phyloP scores from a whole-genome alignment of 2,888 invertebrate genomes.

The Chirona hameri region DNA sequence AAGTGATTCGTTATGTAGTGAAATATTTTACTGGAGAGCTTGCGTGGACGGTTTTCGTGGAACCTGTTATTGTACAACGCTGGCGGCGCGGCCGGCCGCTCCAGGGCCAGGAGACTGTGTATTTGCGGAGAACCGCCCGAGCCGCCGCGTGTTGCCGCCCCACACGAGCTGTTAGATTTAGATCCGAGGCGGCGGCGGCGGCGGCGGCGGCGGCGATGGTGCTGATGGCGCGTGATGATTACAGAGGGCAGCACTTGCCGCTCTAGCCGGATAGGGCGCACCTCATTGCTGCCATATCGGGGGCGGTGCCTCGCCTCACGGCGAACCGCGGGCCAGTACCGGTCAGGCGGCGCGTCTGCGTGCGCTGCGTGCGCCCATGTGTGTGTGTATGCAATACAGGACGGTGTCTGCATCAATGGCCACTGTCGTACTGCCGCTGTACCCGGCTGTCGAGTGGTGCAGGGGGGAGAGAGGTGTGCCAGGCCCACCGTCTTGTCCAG shows the following conservation, averaged over 20 bases:
- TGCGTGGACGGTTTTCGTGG: not conserved
- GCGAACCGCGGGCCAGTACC: not conserved
- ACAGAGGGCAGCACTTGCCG: not conserved
- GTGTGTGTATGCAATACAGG: too few species aligned
- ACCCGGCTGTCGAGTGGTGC: too few species aligned
- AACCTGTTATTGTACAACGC: not conserved
- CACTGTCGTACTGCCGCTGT: too few species aligned
- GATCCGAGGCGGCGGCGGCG: not conserved
- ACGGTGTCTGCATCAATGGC: too few species aligned
- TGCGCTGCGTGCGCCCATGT: slow-evolving; percentile 14
- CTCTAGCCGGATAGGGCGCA: not conserved
- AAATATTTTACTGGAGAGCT: not conserved
- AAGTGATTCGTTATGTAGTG: not conserved
- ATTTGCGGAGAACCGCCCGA: not conserved
- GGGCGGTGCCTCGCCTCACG: not conserved
- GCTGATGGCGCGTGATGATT: not conserved
- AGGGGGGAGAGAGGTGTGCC: too few species aligned
- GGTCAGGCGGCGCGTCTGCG: not conserved
- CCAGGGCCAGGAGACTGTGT: not conserved
- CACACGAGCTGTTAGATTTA: not conserved
- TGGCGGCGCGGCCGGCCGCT: not conserved
- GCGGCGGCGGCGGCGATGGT: not conserved
- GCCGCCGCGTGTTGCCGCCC: too few species aligned
- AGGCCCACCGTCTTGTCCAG: too few species aligned
- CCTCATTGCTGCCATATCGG: too few species aligned